These are phyloP conservation scores for Pasiphila rectangulata DNA, from an alignment of 2,888 invertebrate species.

Conservation along the genomic window DNA sequence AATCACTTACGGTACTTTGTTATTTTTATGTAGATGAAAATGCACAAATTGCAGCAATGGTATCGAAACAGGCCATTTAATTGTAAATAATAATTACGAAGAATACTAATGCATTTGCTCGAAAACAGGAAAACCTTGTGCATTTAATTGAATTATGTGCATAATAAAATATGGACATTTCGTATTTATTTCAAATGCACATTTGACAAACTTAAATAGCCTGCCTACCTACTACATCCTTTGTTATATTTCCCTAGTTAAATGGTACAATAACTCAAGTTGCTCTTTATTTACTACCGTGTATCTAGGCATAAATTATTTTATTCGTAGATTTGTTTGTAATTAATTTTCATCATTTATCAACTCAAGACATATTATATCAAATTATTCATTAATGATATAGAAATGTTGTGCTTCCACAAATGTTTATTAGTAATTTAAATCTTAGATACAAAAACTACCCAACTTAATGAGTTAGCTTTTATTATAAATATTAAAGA, in stretches of 20 bases:
- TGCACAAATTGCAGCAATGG: slow-evolving; percentile 10
- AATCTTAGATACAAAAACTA: no score
- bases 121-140: slow-evolving; percentile 57
- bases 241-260: not conserved
- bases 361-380: no score
- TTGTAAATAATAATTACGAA: slow-evolving; percentile 20
- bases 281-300: no score
- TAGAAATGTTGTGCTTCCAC: no score
- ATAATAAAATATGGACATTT: slow-evolving; percentile 9
- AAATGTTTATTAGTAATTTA: no score
- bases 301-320: no score
- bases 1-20: no score
- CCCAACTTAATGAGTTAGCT: no score
- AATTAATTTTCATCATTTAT: no score
- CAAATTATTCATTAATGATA: no score
- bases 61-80: slow-evolving; percentile 37
- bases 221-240: not conserved
- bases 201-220: slow-evolving; percentile 3
- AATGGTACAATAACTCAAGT: not conserved
- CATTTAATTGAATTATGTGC: slow-evolving; percentile 13
- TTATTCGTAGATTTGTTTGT: no score
- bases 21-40: not conserved
- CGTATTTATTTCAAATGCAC: slow-evolving; percentile 7
- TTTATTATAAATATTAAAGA: no score
- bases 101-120: slow-evolving; percentile 34